Conservation (phyloP, 2,797 vertebrate species). For the Neosalanx taihuensis region DNA sequence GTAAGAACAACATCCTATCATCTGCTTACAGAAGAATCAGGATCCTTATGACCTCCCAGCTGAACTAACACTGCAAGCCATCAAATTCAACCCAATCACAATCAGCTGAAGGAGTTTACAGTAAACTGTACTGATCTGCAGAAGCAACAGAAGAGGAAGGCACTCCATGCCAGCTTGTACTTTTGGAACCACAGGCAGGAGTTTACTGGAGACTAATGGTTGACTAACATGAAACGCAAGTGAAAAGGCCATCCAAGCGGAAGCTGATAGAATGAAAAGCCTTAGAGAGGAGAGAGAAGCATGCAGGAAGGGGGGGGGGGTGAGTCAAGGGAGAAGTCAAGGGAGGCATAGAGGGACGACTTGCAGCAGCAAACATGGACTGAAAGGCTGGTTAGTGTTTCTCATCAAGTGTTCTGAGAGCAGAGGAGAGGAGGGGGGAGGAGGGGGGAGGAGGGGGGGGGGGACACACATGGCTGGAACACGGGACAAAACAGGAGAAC, state of each 20-base stretch:
- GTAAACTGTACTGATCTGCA: too few relatives aligned
- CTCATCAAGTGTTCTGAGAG: constrained; percentile 22
- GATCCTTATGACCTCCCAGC: too few relatives aligned
- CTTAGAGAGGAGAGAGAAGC: background rate
- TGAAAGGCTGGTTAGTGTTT: background rate
- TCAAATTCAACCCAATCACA: too few relatives aligned
- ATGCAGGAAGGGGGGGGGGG: background rate
- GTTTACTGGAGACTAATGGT: too few relatives aligned
- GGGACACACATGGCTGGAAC: constrained; percentile 7
- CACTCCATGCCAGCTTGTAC: too few relatives aligned
- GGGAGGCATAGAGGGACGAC: background rate
- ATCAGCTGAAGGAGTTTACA: too few relatives aligned
- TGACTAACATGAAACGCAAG: constrained; percentile 24
- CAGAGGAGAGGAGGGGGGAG: constrained; percentile 36
- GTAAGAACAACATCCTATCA: constrained; percentile 1
- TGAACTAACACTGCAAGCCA: too few relatives aligned
- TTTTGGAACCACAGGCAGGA: too few relatives aligned
- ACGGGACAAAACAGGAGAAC: constrained; percentile 13
- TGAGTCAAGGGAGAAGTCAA: background rate
- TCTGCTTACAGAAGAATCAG: too few relatives aligned
- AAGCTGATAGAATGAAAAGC: constrained; percentile 47
- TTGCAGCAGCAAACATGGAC: background rate
- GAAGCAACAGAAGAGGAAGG: too few relatives aligned
- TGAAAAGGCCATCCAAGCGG: constrained; percentile 45
- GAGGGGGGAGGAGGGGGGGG: constrained; percentile 38